These are phyloP conservation scores for Scaptodrosophila lebanonensis DNA, from an alignment of 1,140 invertebrate species.

Conservation along the genomic window DNA sequence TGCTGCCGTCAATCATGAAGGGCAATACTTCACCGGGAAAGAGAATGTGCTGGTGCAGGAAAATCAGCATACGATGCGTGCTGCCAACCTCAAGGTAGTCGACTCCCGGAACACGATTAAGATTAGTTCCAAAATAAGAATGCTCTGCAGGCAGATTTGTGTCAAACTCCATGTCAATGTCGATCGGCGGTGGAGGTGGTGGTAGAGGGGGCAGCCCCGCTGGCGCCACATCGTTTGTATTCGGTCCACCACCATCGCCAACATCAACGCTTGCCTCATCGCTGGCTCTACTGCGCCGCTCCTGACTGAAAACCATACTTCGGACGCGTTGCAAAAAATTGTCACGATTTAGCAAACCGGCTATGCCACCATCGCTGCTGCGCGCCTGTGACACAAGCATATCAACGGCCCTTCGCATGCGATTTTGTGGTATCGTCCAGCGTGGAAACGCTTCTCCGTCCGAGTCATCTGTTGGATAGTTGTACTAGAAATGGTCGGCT, in stretches of 20 bases:
- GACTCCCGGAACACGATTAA: conserved; percentile 63
- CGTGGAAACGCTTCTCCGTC: conserved; percentile 45
- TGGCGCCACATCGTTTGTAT: conserved; percentile 5
- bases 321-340: conserved; percentile 64
- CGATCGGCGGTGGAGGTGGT: conserved; percentile 5
- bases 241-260: conserved; percentile 3
- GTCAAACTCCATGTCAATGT: conserved; percentile 61
- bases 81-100: conserved; percentile 65
- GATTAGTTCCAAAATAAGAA: conserved; percentile 68
- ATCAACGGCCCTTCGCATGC: conserved; percentile 46
- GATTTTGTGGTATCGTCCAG: conserved; percentile 59
- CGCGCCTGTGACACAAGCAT: conserved; percentile 52
- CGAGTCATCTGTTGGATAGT: conserved; percentile 34
- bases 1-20: conserved; percentile 80
- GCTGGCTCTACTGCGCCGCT: conserved; percentile 42
- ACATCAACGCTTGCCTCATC: conserved; percentile 38
- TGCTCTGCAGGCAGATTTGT: conserved; percentile 72
- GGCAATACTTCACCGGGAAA: conserved; percentile 87
- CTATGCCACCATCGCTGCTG: conserved; percentile 50
- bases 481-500: no score
- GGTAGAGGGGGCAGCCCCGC: conserved; percentile 7
- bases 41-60: conserved; percentile 81
- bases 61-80: conserved; percentile 79
- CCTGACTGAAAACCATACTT: conserved; percentile 65
- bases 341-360: conserved; percentile 46